Conservation (phyloP, 2,113 vertebrate genomes). For the Cololabis saira region DNA sequence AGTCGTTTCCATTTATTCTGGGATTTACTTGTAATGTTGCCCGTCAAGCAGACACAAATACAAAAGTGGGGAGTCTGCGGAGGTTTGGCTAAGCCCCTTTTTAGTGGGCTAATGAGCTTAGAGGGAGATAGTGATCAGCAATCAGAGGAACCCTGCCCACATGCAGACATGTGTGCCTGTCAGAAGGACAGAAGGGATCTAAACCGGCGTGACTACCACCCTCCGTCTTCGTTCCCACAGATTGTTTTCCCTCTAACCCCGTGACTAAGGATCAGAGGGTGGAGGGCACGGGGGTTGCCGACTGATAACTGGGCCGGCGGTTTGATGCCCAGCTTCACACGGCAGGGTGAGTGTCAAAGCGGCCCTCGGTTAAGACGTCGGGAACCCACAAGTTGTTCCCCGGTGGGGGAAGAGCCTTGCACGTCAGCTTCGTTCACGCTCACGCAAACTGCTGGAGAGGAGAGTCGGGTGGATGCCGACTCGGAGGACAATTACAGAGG, state of each 20-base stretch:
- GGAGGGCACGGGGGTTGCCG: background rate
- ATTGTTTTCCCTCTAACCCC: slow-evolving; percentile 3
- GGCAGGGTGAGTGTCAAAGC: background rate
- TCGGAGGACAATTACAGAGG: slow-evolving; percentile 1
- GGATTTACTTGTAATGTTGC: slow-evolving; percentile 60
- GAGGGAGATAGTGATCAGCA: slow-evolving; percentile 67
- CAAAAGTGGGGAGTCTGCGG: slow-evolving; percentile 62
- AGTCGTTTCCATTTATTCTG: slow-evolving; percentile 44
- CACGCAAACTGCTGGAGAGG: slow-evolving; percentile 2
- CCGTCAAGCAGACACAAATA: slow-evolving; percentile 61
- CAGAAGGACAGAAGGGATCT: slow-evolving; percentile 39
- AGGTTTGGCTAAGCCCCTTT: slow-evolving; percentile 72
- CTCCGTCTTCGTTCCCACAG: slow-evolving; percentile 2
- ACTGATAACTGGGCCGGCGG: background rate
- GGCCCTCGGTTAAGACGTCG: background rate
- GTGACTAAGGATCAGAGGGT: background rate
- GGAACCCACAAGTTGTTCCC: background rate
- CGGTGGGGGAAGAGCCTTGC: background rate
- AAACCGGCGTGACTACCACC: slow-evolving; percentile 22
- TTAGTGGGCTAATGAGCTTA: slow-evolving; percentile 76
- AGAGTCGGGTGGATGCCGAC: background rate
- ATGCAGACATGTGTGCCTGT: slow-evolving; percentile 43
- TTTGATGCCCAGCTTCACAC: slow-evolving; percentile 1
- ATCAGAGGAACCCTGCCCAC: slow-evolving; percentile 61
- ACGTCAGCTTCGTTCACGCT: background rate